A percentile compares a stretch with the other conserved stretches of the same genome.
Evolutionary conservation across 23 tunicate genomes (phyloP).

Genomic region (Clavelina lepadiformis): DNA sequence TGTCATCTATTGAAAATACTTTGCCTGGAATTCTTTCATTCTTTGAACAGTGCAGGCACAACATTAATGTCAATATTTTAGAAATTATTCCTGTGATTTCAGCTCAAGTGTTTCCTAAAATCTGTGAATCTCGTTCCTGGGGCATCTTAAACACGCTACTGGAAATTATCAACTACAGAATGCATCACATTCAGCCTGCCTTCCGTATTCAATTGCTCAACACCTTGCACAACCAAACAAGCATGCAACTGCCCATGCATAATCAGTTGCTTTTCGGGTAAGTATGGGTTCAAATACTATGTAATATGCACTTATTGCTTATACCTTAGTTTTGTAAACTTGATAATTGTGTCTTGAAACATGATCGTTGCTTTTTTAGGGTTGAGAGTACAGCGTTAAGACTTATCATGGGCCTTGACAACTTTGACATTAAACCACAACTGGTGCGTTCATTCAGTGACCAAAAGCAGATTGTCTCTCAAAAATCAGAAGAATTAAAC

Average conservation of each 20-base stretch:
- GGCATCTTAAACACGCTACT: conserved; percentile 53
- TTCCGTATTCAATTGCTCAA: conserved; percentile 66
- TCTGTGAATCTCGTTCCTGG: conserved; percentile 49
- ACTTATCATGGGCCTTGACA: conserved; percentile 70
- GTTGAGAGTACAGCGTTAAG: conserved; percentile 82
- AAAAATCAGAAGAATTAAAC: conserved; percentile 82
- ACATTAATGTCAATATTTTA: too few species aligned
- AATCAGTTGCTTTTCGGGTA: conserved; percentile 58
- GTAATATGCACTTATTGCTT: too few species aligned
- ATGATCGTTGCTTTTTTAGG: conserved; percentile 30
- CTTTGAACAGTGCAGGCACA: too few species aligned
- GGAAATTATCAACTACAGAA: conserved; percentile 74
- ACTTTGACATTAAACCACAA: conserved; percentile 76
- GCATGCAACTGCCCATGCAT: conserved; percentile 28
- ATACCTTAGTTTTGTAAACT: background rate
- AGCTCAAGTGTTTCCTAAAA: conserved; percentile 73
- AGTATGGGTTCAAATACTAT: background rate
- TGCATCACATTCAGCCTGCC: conserved; percentile 66
- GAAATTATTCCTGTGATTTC: background rate
- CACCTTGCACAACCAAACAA: conserved; percentile 42
- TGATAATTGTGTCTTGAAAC: background rate
- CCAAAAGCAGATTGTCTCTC: conserved; percentile 65
- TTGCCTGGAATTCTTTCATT: too few species aligned
- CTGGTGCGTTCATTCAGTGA: conserved; percentile 49
- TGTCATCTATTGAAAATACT: too few species aligned